Percentiles rank a stretch among this genome's conserved stretches.
Evolutionary conservation across 1,140 invertebrate genomes (phyloP).

Genomic region (Drosophila baimaii): DNA sequence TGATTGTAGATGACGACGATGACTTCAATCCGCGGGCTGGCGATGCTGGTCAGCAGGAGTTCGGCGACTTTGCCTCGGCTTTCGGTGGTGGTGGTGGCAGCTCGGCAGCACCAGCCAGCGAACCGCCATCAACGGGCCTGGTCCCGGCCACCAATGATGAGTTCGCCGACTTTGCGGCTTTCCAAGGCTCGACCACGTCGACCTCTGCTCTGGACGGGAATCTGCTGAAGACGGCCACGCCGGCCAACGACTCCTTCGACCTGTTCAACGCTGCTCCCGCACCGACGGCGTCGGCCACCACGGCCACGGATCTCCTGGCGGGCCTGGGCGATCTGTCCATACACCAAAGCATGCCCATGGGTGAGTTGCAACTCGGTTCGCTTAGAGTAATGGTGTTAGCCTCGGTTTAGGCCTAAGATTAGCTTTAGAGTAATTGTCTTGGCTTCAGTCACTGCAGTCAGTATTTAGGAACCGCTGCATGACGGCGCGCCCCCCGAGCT

Average conservation of each 20-base stretch:
- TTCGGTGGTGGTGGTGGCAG: constrained; percentile 85
- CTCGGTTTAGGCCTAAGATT: constrained; percentile 33
- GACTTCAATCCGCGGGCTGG: constrained; percentile 86
- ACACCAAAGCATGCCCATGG: constrained; percentile 82
- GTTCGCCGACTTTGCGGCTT: constrained; percentile 92
- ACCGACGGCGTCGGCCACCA: constrained; percentile 35
- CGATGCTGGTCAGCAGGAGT: constrained; percentile 86
- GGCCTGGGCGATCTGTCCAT: constrained; percentile 85
- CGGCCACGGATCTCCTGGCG: constrained; percentile 86
- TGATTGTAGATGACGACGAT: constrained; percentile 85
- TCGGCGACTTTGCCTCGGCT: constrained; percentile 92
- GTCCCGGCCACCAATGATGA: constrained; percentile 84
- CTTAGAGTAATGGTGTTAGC: constrained; percentile 14
- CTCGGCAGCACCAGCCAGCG: constrained; percentile 39
- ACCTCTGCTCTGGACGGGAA: constrained; percentile 61
- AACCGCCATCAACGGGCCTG: constrained; percentile 59
- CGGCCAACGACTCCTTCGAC: constrained; percentile 78
- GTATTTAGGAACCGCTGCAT: constrained; percentile 61
- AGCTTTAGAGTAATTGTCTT: constrained; percentile 34
- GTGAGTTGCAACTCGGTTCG: constrained; percentile 56
- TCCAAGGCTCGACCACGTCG: constrained; percentile 82
- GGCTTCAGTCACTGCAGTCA: constrained; percentile 25
- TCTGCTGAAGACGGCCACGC: constrained; percentile 65
- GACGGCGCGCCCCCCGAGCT: constrained; percentile 40
- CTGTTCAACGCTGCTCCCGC: constrained; percentile 61